Evolutionary conservation across 2,888 invertebrate species (phyloP).

Genomic region (Drosophila anomalipes): DNA sequence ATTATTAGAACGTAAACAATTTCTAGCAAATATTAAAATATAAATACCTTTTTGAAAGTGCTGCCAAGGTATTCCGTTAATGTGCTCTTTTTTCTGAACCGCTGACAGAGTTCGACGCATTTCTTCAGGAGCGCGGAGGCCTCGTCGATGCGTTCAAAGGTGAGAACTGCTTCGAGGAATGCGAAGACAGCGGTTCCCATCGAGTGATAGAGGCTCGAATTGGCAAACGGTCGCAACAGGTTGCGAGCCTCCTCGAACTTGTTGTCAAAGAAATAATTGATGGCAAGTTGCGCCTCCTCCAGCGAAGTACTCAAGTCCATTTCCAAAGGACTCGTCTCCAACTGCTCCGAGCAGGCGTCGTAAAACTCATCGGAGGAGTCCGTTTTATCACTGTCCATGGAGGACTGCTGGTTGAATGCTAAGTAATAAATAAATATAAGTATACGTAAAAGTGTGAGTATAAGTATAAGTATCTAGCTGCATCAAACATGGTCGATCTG

Average conservation of each 20-base stretch:
- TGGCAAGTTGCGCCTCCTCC: slow-evolving; percentile 91
- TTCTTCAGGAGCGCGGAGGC: slow-evolving; percentile 92
- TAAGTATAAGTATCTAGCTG: background rate
- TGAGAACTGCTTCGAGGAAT: slow-evolving; percentile 96
- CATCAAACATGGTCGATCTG: background rate
- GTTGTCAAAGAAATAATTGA: slow-evolving; percentile 97
- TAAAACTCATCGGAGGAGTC: slow-evolving; percentile 41
- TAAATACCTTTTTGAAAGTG: slow-evolving; percentile 88
- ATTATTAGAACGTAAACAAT: background rate
- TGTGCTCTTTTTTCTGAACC: slow-evolving; percentile 86
- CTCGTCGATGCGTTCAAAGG: slow-evolving; percentile 93
- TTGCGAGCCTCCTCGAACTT: slow-evolving; percentile 92
- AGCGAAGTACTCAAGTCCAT: slow-evolving; percentile 86
- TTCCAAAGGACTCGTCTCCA: slow-evolving; percentile 36
- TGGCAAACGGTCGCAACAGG: slow-evolving; percentile 92
- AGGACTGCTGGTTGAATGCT: slow-evolving; percentile 5
- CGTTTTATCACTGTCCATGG: slow-evolving; percentile 1
- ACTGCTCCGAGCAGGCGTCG: slow-evolving; percentile 38
- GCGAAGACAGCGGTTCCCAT: slow-evolving; percentile 94
- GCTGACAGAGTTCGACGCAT: slow-evolving; percentile 92
- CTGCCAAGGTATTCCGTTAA: slow-evolving; percentile 93
- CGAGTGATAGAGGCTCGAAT: slow-evolving; percentile 95
- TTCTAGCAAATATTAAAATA: background rate
- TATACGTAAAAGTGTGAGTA: background rate
- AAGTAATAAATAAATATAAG: background rate